These are phyloP conservation scores for Amiota mariae DNA, from an alignment of 2,888 invertebrate genomes.

Conservation along the genomic window DNA sequence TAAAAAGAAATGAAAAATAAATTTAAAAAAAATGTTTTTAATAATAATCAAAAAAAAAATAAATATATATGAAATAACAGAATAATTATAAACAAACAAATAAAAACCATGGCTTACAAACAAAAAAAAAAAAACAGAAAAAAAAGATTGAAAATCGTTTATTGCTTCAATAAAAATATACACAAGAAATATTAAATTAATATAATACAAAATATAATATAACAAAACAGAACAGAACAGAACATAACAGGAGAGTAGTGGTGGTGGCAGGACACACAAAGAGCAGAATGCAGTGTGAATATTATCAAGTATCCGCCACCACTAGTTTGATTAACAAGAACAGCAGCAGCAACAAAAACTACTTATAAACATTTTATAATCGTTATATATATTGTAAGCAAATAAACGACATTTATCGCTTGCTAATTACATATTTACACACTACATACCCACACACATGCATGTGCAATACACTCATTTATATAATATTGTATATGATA, in stretches of 20 bases:
- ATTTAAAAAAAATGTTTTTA: slow-evolving; percentile 24
- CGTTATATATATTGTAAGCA: slow-evolving; percentile 16
- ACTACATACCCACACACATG: slow-evolving; percentile 36
- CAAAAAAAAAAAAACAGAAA: background rate
- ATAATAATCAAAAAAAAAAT: slow-evolving; percentile 17
- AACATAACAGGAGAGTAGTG: no score
- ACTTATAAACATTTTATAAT: slow-evolving; percentile 53
- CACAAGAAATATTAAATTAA: no score
- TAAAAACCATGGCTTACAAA: slow-evolving; percentile 1
- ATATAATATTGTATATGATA: background rate
- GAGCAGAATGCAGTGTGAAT: no score
- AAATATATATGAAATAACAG: slow-evolving; percentile 32
- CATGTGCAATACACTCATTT: slow-evolving; percentile 24
- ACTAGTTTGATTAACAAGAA: no score
- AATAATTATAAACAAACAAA: background rate
- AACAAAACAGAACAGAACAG: slow-evolving; percentile 24
- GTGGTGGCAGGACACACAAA: no score
- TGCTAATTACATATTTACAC: slow-evolving; percentile 54
- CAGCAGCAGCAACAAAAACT: slow-evolving; percentile 33
- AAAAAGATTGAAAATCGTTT: no score
- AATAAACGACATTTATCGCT: slow-evolving; percentile 48
- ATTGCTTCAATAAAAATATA: no score
- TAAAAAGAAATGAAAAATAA: slow-evolving; percentile 15
- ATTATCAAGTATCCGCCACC: no score
- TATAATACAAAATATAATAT: background rate